These are phyloP conservation scores for Drosophila takahashii DNA, from an alignment of 1,140 invertebrate genomes.

Conservation along the genomic window DNA sequence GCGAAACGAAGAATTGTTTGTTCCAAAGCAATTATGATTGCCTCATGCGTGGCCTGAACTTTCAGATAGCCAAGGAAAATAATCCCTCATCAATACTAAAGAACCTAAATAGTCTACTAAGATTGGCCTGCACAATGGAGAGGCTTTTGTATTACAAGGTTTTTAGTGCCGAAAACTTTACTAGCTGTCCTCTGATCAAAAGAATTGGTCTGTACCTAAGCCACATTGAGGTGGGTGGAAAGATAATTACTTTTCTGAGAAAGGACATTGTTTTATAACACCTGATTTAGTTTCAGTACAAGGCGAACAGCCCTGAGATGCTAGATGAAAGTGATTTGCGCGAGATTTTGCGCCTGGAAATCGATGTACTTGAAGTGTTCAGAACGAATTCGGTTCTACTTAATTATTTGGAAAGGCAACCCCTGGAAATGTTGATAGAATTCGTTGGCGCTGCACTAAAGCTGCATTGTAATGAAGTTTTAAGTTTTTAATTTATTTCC, in stretches of 20 bases:
- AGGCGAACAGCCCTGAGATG: conserved; percentile 11
- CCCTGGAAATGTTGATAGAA: conserved; percentile 68
- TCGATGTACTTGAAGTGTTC: conserved; percentile 57
- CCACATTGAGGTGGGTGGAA: conserved; percentile 60
- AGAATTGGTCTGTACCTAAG: conserved; percentile 75
- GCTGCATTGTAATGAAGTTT: conserved; percentile 44
- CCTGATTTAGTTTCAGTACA: conserved; percentile 56
- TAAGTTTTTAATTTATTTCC: neutral
- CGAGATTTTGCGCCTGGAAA: conserved; percentile 55
- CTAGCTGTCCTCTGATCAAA: conserved; percentile 71
- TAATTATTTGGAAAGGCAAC: conserved; percentile 66
- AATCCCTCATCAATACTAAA: conserved; percentile 33
- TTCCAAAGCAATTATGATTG: conserved; percentile 73
- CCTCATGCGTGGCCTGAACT: conserved; percentile 70
- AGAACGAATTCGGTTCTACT: conserved; percentile 44
- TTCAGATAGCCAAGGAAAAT: conserved; percentile 44
- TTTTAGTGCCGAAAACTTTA: conserved; percentile 50
- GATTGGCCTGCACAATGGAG: conserved; percentile 61
- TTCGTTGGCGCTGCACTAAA: conserved; percentile 56
- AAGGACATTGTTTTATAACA: neutral
- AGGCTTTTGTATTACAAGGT: conserved; percentile 73
- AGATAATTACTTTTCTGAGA: no score
- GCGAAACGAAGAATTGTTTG: conserved; percentile 61
- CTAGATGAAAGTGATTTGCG: conserved; percentile 49
- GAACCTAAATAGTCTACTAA: conserved; percentile 55